These are phyloP conservation scores for Brachionus paranguensis DNA, from an alignment of 1,140 invertebrate genomes.

Conservation along the genomic window DNA sequence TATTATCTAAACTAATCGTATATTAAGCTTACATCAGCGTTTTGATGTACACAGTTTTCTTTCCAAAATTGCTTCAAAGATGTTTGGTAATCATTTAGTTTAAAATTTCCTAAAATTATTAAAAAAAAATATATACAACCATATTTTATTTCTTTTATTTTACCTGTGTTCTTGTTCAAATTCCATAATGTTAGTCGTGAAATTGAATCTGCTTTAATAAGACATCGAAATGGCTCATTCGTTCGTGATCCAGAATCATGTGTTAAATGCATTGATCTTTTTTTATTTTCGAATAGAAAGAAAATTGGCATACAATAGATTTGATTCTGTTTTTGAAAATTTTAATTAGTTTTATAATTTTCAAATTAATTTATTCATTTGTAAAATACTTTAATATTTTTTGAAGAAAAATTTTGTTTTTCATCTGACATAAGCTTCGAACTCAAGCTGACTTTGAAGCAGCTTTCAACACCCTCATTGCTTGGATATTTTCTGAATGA, in stretches of 20 bases:
- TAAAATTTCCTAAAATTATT: slow-evolving; percentile 42
- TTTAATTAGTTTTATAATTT: neutral
- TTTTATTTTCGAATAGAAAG: neutral
- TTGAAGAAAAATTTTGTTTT: neutral
- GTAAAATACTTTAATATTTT: neutral
- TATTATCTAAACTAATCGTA: neutral
- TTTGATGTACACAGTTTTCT: slow-evolving; percentile 65
- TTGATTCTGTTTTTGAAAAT: neutral
- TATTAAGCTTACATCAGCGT: neutral
- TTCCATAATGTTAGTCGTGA: neutral
- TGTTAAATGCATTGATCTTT: neutral
- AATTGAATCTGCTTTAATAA: neutral
- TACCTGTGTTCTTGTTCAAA: neutral
- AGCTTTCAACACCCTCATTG: neutral
- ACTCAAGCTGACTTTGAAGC: neutral
- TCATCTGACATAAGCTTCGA: neutral
- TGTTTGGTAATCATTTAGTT: slow-evolving; percentile 42
- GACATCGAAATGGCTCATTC: neutral
- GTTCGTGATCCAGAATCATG: neutral
- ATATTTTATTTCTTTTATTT: neutral
- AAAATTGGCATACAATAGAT: neutral
- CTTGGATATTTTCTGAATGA: neutral
- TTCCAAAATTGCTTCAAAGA: slow-evolving; percentile 55
- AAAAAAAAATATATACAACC: slow-evolving; percentile 41
- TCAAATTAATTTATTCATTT: neutral